Conservation (phyloP, 2,888 invertebrate genomes). For the Rotaria sp. region DNA sequence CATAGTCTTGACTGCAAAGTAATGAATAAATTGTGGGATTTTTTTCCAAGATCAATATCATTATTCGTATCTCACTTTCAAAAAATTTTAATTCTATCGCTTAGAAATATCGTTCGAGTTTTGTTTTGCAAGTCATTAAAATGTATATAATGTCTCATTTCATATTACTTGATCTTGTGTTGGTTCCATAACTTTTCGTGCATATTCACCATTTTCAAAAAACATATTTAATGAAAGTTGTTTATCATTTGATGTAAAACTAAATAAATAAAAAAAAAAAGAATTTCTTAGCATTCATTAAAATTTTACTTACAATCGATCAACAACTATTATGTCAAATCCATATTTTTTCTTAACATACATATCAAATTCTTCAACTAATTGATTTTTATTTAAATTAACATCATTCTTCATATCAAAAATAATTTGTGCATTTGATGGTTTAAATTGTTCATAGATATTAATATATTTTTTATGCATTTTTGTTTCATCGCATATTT, state of each 20-base stretch:
- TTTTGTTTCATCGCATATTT: not conserved
- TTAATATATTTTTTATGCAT: not conserved
- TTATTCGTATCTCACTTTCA: too few relatives aligned
- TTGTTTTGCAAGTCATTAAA: too few relatives aligned
- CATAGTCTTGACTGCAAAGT: too few relatives aligned
- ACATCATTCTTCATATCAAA: not conserved
- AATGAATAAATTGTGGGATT: too few relatives aligned
- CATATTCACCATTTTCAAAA: constrained; percentile 7
- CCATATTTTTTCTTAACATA: constrained; percentile 10
- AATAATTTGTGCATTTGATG: not conserved
- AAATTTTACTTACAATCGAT: not conserved
- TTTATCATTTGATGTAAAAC: not conserved
- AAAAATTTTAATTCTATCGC: too few relatives aligned
- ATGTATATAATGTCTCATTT: too few relatives aligned
- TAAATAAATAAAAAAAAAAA: not conserved
- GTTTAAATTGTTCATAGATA: not conserved
- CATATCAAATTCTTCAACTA: not conserved
- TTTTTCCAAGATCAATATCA: too few relatives aligned
- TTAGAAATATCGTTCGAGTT: too few relatives aligned
- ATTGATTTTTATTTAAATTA: not conserved
- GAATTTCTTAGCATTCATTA: not conserved
- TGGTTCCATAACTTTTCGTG: not conserved
- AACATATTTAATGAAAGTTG: not conserved
- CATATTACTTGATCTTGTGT: not conserved
- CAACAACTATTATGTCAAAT: not conserved